These are phyloP conservation scores for Aphis gossypii DNA, from an alignment of 1,140 invertebrate species.

Conservation along the genomic window DNA sequence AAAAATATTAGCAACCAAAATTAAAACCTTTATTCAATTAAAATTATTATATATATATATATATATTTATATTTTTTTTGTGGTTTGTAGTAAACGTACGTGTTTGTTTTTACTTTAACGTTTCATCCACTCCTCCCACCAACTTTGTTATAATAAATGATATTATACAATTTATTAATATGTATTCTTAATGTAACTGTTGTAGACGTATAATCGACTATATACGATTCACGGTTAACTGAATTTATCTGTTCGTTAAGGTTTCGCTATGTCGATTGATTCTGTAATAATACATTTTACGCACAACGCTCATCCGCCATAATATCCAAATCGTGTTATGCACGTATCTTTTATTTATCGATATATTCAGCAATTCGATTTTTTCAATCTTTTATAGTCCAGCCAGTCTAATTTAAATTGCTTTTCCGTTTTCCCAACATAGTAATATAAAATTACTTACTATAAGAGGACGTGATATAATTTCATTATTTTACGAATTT, in stretches of 20 bases:
- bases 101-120: neutral
- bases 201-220: neutral
- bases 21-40: too few relatives aligned
- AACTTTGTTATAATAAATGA: neutral
- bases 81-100: too few relatives aligned
- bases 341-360: neutral
- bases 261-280: neutral
- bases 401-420: neutral
- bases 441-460: neutral
- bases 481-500: neutral
- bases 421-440: neutral
- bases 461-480: neutral
- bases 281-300: neutral
- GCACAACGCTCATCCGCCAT: neutral
- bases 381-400: constrained; percentile 7
- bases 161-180: neutral
- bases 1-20: too few relatives aligned
- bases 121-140: too few relatives aligned
- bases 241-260: neutral
- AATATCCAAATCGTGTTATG: constrained; percentile 10
- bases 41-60: neutral
- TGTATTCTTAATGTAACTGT: neutral
- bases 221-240: neutral
- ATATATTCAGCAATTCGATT: neutral
- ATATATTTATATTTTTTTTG: neutral